phyloP scores from a whole-genome alignment of 2,888 invertebrate genomes.

The Acanthoscelides obtectus region DNA sequence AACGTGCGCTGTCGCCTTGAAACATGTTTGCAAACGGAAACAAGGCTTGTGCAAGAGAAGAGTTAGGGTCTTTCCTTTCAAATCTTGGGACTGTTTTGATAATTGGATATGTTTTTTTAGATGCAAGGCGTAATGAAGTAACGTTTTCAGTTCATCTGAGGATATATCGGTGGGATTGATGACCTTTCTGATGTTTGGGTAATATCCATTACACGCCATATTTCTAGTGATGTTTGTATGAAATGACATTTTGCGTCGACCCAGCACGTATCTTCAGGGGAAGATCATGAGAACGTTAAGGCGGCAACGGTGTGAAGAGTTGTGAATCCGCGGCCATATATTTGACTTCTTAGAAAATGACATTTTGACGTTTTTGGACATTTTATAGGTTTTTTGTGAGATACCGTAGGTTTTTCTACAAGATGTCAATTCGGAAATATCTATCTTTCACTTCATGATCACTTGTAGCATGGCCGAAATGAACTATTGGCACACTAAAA shows the following conservation, averaged over 20 bases:
- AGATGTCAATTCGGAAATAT: no score
- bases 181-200: background rate
- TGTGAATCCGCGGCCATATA: no score
- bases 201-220: background rate
- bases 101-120: background rate
- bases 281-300: no score
- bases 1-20: conserved; percentile 9
- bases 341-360: no score
- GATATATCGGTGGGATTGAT: background rate
- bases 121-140: background rate
- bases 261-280: no score
- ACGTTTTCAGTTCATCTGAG: background rate
- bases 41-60: conserved; percentile 11
- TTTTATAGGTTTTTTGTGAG: no score
- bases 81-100: background rate
- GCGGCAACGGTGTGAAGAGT: no score
- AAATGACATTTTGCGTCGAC: background rate
- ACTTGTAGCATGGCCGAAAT: no score
- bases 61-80: conserved; percentile 8
- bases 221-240: background rate
- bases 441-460: no score
- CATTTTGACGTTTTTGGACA: no score
- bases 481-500: no score
- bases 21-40: conserved; percentile 9
- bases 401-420: no score